phyloP scores from a whole-genome alignment of 2,113 vertebrate species.

The Cettia cetti region DNA sequence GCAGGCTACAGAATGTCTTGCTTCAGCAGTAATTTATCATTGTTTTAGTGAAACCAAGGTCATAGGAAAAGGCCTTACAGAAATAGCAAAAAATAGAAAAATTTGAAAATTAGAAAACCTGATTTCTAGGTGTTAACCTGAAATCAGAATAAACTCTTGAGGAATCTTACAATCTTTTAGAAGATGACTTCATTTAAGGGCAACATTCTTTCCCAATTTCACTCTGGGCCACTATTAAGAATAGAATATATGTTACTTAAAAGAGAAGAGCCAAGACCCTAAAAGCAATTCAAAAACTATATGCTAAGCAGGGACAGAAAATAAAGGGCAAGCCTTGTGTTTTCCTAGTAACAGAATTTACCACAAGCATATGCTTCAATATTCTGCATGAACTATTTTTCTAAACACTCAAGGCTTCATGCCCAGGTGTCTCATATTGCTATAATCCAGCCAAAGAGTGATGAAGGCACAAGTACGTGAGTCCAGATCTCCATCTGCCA shows the following conservation, averaged over 20 bases:
- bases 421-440: constrained; percentile 51
- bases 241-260: not conserved
- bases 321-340: not conserved
- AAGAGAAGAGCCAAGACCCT: not conserved
- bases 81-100: not conserved
- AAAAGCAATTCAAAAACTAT: not conserved
- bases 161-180: not conserved
- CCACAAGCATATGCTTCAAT: not conserved
- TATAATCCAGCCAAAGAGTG: constrained; percentile 28
- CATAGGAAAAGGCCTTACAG: not conserved
- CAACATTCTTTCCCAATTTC: not conserved
- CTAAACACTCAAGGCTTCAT: constrained; percentile 19
- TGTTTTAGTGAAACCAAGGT: not conserved
- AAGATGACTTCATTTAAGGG: not conserved
- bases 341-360: not conserved
- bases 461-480: constrained; percentile 18
- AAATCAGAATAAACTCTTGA: not conserved
- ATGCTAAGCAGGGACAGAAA: not conserved
- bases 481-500: constrained; percentile 20
- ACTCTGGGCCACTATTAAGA: not conserved
- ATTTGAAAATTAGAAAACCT: not conserved
- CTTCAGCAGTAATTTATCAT: not conserved
- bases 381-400: not conserved
- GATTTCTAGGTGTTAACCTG: not conserved
- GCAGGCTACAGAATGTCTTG: not conserved